Conservation (phyloP, 64 coral and sea anemone genomes). For the Dendrophyllia cribrosa region DNA sequence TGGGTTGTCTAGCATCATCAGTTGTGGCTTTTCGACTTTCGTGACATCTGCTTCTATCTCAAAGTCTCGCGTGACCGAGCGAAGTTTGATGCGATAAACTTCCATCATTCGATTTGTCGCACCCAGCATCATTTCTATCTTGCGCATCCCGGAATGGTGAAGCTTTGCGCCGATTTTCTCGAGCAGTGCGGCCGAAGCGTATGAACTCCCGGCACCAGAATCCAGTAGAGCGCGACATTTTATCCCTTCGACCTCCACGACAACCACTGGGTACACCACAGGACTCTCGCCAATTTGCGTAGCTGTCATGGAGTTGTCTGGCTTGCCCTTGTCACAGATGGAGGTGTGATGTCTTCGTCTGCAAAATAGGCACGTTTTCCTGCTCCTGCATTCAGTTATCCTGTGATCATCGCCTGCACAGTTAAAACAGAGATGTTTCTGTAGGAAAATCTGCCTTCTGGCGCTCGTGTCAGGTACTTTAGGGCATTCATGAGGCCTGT, state of each 20-base stretch:
- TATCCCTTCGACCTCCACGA: not conserved
- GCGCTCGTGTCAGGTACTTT: not conserved
- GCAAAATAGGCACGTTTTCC: not conserved
- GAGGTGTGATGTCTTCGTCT: not conserved
- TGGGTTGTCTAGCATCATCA: not conserved
- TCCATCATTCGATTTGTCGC: not conserved
- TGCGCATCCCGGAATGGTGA: not conserved
- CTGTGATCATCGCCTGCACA: not conserved
- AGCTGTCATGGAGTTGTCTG: constrained; percentile 4
- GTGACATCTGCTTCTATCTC: no score
- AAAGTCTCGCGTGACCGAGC: not conserved
- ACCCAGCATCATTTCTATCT: constrained; percentile 1
- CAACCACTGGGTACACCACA: constrained; percentile 9
- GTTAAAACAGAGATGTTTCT: not conserved
- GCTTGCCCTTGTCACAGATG: not conserved
- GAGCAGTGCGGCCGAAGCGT: not conserved
- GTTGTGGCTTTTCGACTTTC: not conserved
- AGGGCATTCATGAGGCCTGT: not conserved
- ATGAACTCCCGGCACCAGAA: not conserved
- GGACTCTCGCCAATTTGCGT: constrained; percentile 14
- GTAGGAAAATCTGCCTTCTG: not conserved
- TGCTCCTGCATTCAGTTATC: no score
- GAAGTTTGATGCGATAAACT: not conserved
- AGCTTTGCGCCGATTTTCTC: not conserved
- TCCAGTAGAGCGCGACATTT: not conserved